Percentiles rank a stretch among this genome's conserved stretches.
Conservation (phyloP, 2,888 invertebrate species). For the Rhopalosiphum nymphaeae region DNA sequence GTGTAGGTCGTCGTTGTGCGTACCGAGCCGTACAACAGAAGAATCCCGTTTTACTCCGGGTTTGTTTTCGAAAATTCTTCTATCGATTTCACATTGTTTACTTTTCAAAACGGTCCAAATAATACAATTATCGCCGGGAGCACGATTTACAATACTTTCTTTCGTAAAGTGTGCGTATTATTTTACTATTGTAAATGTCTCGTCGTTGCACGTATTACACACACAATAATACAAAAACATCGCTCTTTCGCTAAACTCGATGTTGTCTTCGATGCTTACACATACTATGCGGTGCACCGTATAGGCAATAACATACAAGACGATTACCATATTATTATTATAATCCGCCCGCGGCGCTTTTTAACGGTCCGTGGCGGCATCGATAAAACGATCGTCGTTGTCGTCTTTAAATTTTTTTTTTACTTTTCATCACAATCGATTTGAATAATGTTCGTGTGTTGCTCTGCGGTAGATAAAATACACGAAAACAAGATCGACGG, state of each 20-base stretch:
- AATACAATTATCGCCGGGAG: background rate
- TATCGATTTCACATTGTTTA: slow-evolving; percentile 28
- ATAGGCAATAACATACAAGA: background rate
- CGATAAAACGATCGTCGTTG: slow-evolving; percentile 48
- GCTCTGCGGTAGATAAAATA: slow-evolving; percentile 22
- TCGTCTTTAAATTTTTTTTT: slow-evolving; percentile 10
- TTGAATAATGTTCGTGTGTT: slow-evolving; percentile 28
- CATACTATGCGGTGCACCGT: background rate
- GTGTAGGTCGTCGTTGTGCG: background rate
- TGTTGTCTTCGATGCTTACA: background rate
- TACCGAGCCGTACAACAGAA: background rate
- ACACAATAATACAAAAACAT: background rate
- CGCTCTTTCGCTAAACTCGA: background rate
- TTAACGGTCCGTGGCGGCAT: slow-evolving; percentile 47
- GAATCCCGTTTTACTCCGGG: background rate
- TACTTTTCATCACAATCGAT: slow-evolving; percentile 54
- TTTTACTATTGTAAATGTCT: background rate
- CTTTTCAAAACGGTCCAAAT: slow-evolving; percentile 22
- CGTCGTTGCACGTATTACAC: background rate
- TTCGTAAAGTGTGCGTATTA: background rate
- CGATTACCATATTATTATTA: slow-evolving; percentile 29
- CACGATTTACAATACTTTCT: background rate
- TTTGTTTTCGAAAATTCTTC: slow-evolving; percentile 31
- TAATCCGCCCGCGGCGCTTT: slow-evolving; percentile 18
- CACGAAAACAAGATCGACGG: slow-evolving; percentile 8